Conservation (phyloP, 2,113 vertebrate species). For the Oreochromis tanganicae region DNA sequence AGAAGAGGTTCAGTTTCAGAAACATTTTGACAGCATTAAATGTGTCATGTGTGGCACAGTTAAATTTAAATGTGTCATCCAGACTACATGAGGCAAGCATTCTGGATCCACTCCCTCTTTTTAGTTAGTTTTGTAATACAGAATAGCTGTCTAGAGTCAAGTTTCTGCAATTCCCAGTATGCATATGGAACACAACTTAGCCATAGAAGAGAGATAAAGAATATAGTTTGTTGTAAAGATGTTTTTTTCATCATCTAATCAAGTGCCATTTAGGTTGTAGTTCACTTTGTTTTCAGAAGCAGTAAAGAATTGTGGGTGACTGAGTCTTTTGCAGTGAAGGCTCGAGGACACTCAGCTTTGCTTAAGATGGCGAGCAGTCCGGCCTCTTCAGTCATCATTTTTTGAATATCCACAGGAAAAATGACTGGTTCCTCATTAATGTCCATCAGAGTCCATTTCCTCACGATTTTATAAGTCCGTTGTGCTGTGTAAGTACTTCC, state of each 20-base stretch:
- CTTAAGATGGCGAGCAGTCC: constrained; percentile 36
- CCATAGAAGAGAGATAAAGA: constrained; percentile 46
- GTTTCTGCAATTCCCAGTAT: constrained; percentile 6
- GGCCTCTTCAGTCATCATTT: constrained; percentile 16
- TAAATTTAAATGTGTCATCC: constrained; percentile 37
- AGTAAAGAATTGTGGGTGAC: constrained; percentile 43
- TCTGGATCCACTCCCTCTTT: constrained; percentile 3
- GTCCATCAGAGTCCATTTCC: constrained; percentile 24
- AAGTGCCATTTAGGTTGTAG: constrained; percentile 13
- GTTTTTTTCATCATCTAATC: constrained; percentile 21
- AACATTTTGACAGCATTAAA: constrained; percentile 40
- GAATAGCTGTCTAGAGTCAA: neutral
- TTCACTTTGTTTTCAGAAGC: constrained; percentile 29
- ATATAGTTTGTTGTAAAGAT: constrained; percentile 20
- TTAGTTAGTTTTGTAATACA: constrained; percentile 1
- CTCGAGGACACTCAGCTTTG: constrained; percentile 23
- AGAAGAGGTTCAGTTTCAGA: neutral
- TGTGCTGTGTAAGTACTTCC: constrained; percentile 38
- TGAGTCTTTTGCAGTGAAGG: constrained; percentile 15
- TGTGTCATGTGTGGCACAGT: constrained; percentile 53
- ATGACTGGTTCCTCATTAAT: constrained; percentile 14
- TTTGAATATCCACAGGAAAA: constrained; percentile 36
- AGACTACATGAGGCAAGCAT: constrained; percentile 30
- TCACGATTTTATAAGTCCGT: constrained; percentile 24
- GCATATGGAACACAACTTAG: constrained; percentile 43